phyloP scores from a whole-genome alignment of 2,113 vertebrate species.

The Hippocampus barbouri region DNA sequence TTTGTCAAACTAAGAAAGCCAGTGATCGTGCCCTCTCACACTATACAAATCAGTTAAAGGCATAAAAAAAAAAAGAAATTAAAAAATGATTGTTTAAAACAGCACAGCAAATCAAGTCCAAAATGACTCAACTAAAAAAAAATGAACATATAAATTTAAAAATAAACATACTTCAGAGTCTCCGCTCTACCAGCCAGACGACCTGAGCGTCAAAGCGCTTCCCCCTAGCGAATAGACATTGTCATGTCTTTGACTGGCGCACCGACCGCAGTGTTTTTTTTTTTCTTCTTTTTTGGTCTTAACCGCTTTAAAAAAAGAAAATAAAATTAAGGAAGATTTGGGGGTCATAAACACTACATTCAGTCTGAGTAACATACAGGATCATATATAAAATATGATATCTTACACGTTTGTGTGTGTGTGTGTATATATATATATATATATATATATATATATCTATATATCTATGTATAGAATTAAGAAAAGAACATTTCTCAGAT shows the following conservation, averaged over 20 bases:
- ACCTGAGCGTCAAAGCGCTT: constrained; percentile 38
- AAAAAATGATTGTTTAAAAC: constrained; percentile 75
- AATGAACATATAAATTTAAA: constrained; percentile 21
- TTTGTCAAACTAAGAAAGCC: constrained; percentile 74
- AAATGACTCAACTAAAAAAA: constrained; percentile 41
- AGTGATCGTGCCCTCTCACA: constrained; percentile 73
- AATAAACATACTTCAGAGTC: constrained; percentile 49
- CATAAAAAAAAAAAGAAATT: constrained; percentile 57
- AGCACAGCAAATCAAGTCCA: constrained; percentile 70
- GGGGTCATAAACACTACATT: constrained; percentile 81
- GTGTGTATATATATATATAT: constrained; percentile 73
- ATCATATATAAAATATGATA: constrained; percentile 80
- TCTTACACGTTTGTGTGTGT: constrained; percentile 64
- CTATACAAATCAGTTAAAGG: constrained; percentile 71
- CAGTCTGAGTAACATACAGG: constrained; percentile 76
- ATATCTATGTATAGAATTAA: constrained; percentile 68
- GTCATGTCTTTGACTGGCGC: constrained; percentile 41
- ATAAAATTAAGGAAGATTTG: constrained; percentile 63
- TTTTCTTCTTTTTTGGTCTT: constrained; percentile 78
- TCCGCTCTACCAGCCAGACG: constrained; percentile 35
- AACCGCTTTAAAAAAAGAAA: constrained; percentile 59
- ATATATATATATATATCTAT: constrained; percentile 72
- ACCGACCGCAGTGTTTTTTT: constrained; percentile 39
- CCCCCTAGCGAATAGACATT: constrained; percentile 20
- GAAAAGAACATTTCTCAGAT: constrained; percentile 68